Evolutionary conservation across 2,797 vertebrate genomes (phyloP).

Genomic region (Amphiprion clarkii): DNA sequence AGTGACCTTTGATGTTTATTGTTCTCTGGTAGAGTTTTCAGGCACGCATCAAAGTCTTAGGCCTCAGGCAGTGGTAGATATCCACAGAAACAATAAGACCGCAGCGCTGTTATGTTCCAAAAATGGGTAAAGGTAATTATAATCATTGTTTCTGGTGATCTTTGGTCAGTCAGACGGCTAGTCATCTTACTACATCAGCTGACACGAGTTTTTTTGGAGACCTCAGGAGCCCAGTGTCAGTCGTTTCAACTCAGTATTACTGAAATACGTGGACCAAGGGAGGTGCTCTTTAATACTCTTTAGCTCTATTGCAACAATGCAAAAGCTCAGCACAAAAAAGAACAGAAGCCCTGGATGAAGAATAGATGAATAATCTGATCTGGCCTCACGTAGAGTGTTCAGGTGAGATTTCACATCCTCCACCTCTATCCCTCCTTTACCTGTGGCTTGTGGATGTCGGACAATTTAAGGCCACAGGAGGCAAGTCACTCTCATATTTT

Average conservation of each 20-base stretch:
- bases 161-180: slow-evolving; percentile 34
- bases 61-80: not conserved
- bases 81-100: slow-evolving; percentile 48
- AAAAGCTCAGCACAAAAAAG: slow-evolving; percentile 24
- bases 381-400: not conserved
- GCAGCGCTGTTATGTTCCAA: slow-evolving; percentile 45
- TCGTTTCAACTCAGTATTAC: not conserved
- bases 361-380: slow-evolving; percentile 53
- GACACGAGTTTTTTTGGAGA: slow-evolving; percentile 23
- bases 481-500: slow-evolving; percentile 74
- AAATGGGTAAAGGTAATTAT: slow-evolving; percentile 43
- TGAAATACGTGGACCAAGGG: not conserved
- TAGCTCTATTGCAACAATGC: slow-evolving; percentile 20
- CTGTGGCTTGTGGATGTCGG: slow-evolving; percentile 42
- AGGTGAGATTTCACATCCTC: slow-evolving; percentile 39
- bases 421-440: slow-evolving; percentile 44
- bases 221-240: slow-evolving; percentile 17
- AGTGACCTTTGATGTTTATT: slow-evolving; percentile 72
- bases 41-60: slow-evolving; percentile 41
- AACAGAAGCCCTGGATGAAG: slow-evolving; percentile 27
- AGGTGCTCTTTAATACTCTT: slow-evolving; percentile 13
- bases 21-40: slow-evolving; percentile 33
- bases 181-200: slow-evolving; percentile 17
- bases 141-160: slow-evolving; percentile 40
- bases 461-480: slow-evolving; percentile 39